Evolutionary conservation across 2,797 vertebrate species (phyloP).

Genomic region (Chiloscyllium punctatum): DNA sequence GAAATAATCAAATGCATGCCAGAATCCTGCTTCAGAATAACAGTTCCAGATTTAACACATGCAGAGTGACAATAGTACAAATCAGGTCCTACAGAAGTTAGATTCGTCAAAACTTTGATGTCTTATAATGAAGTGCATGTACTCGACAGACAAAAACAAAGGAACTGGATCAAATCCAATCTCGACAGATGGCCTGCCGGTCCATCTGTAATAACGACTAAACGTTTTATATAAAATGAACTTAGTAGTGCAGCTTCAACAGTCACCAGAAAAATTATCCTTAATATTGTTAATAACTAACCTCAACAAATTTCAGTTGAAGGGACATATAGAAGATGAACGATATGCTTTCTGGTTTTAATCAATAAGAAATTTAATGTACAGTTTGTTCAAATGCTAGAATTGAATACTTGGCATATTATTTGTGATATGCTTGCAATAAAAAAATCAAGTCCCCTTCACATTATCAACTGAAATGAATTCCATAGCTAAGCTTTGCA

Average conservation of each 20-base stretch:
- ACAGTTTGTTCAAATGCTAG: background rate
- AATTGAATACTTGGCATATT: background rate
- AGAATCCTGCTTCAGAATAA: background rate
- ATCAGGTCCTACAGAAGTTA: background rate
- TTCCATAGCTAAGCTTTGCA: background rate
- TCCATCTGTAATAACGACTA: background rate
- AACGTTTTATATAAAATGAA: constrained; percentile 19
- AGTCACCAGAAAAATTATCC: background rate
- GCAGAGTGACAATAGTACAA: no score
- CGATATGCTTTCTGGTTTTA: background rate
- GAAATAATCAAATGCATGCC: background rate
- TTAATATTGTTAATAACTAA: background rate
- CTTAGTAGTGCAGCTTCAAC: background rate
- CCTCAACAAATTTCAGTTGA: background rate
- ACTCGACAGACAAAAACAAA: background rate
- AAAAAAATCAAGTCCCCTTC: background rate
- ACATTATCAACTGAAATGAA: background rate
- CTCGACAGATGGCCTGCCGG: background rate
- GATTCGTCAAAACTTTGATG: background rate
- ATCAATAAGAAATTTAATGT: constrained; percentile 2
- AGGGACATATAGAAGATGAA: background rate
- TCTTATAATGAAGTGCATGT: no score
- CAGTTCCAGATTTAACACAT: background rate
- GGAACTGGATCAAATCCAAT: constrained; percentile 17
- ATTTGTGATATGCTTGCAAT: background rate